Evolutionary conservation across 2,888 invertebrate genomes (phyloP), one percentile per base, ranked within the genome.

Genomic region (Pharmacophagus antenor): DNA sequence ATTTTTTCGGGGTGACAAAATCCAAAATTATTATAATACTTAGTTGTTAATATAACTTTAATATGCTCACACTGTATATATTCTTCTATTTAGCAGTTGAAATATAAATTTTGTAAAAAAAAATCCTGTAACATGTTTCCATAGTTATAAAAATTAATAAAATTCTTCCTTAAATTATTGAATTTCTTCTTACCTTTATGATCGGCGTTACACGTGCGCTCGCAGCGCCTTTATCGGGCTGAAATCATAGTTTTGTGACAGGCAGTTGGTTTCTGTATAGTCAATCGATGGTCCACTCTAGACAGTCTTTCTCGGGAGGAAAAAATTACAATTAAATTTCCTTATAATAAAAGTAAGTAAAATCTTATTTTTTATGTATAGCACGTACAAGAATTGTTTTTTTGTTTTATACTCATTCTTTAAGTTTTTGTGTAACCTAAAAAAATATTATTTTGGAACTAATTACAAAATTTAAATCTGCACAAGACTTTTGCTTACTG

Each of bases 311-410:
- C 22, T 17, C 17, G 22, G 17, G 15, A 49, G 48, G 3, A 47
- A 31, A 44, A 60, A 56, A 31, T 50, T 50, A 31, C 46, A 59
- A 27, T 56, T 60, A 51, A 54, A 23, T 55, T n/a, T 18, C 8
- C 18, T 22, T 20, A 44, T 23, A 25, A 12, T 23, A 2, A 44
- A 59, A 60, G 60, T 60, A 56, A 60, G 60, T 60, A 47, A 20
- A 60, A 22, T n/a, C n/a, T 44, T 49, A 31, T 20, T 46, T 21
- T 47, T 20, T 7, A 46, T 10, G 17, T n/a, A 2, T 10, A 31
- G 12, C 15, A 31, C 27, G 1, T 20, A 31, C n/a, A n/a, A n/a
- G n/a, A n/a, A n/a, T n/a, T n/a, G n/a, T n/a, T n/a, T n/a, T n/a
- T n/a, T n/a, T n/a, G n/a, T n/a, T n/a, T n/a, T n/a, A n/a, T n/a